phyloP scores from a whole-genome alignment of 2,113 vertebrate genomes.

The Pelmatolapia mariae region DNA sequence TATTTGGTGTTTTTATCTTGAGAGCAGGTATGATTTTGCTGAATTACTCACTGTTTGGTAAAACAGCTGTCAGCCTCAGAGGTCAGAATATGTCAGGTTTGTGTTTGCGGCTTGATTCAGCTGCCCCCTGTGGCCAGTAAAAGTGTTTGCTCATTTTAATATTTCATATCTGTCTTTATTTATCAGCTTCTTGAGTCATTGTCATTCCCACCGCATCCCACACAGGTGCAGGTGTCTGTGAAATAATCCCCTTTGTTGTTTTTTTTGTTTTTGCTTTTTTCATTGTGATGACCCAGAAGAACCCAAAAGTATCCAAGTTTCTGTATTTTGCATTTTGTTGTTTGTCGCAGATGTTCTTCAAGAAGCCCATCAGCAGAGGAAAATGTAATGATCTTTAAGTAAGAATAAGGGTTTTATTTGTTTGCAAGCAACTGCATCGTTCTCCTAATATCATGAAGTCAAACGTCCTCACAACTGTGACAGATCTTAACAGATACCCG shows the following conservation, averaged over 20 bases:
- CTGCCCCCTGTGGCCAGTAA: not conserved
- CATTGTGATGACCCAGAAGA: not conserved
- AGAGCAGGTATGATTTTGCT: not conserved
- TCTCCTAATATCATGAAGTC: conserved; percentile 34
- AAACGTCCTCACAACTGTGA: conserved; percentile 25
- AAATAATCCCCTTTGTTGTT: not conserved
- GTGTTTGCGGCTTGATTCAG: not conserved
- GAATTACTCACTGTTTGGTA: not conserved
- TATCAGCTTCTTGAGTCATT: not conserved
- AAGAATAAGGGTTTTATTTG: conserved; percentile 20
- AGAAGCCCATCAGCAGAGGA: not conserved
- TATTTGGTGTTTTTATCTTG: not conserved
- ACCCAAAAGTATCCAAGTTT: not conserved
- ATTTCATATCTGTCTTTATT: not conserved
- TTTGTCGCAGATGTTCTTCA: not conserved
- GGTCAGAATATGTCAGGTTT: not conserved
- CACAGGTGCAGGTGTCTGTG: not conserved
- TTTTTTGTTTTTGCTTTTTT: not conserved
- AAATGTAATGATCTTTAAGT: not conserved
- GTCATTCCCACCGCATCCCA: not conserved
- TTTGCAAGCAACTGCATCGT: not conserved
- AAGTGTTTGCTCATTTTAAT: not conserved
- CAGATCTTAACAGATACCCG: conserved; percentile 12
- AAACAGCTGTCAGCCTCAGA: not conserved
- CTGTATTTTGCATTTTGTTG: not conserved